Evolutionary conservation across 1,140 invertebrate genomes (phyloP).

Genomic region (Calephelis nemesis): DNA sequence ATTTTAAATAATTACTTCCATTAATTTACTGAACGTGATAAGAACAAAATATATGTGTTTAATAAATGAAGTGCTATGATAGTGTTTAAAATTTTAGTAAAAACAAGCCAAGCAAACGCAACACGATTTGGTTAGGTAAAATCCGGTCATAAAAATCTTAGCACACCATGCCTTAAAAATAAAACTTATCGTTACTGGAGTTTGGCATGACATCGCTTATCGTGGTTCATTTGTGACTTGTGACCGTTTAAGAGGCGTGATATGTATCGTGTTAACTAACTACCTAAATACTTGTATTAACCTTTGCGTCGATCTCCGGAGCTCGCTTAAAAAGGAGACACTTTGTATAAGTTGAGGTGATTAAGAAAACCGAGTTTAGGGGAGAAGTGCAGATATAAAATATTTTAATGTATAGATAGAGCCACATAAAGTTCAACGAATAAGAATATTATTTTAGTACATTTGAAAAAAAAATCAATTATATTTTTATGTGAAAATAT

Average conservation of each 20-base stretch:
- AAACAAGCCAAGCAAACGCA: constrained; percentile 22
- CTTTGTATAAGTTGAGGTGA: neutral
- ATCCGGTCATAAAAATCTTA: constrained; percentile 46
- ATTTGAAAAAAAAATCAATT: no score
- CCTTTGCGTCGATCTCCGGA: constrained; percentile 52
- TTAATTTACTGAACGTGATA: no score
- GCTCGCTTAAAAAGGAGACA: constrained; percentile 44
- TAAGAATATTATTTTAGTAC: no score
- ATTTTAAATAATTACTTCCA: no score
- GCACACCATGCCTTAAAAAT: constrained; percentile 67
- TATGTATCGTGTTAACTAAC: constrained; percentile 36
- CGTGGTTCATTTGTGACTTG: neutral
- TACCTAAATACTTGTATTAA: constrained; percentile 47
- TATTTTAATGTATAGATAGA: no score
- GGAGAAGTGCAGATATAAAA: no score
- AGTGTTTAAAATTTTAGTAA: constrained; percentile 21
- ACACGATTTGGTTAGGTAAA: constrained; percentile 33
- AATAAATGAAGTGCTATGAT: constrained; percentile 17
- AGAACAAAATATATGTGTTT: constrained; percentile 4
- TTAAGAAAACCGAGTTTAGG: no score
- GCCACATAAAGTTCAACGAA: no score
- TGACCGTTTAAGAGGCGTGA: neutral
- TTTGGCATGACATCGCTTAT: constrained; percentile 68
- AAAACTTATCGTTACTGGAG: constrained; percentile 29
- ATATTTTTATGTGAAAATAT: no score